A percentile compares a stretch with the other conserved stretches of the same genome.
These are phyloP conservation scores for Rotaria socialis DNA, from an alignment of 2,888 invertebrate species.

Conservation along the genomic window DNA sequence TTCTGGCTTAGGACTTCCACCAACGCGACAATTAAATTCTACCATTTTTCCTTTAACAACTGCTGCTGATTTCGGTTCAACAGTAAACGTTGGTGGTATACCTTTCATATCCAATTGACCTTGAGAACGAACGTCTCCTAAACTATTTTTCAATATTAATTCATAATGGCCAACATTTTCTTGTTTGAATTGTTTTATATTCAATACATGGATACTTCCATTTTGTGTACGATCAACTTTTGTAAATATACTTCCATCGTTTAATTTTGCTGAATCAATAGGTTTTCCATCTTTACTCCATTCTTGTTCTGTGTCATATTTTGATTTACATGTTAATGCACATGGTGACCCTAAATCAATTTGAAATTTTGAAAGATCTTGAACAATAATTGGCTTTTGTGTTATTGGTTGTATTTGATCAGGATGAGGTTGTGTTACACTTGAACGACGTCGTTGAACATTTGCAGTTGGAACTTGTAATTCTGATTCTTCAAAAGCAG, in stretches of 20 bases:
- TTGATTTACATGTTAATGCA: constrained; percentile 30
- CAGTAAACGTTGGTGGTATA: constrained; percentile 17
- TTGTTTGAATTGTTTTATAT: constrained; percentile 32
- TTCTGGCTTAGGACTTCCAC: constrained; percentile 35
- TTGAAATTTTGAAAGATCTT: not conserved
- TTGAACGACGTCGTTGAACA: constrained; percentile 12
- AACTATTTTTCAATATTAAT: not conserved
- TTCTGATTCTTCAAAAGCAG: constrained; percentile 28
- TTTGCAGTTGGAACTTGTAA: not conserved
- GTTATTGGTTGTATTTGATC: not conserved
- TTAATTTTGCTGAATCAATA: not conserved
- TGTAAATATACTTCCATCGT: not conserved
- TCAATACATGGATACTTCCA: not conserved
- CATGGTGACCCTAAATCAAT: not conserved
- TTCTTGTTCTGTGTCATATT: not conserved
- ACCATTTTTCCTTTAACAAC: constrained; percentile 8
- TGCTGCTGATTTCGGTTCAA: constrained; percentile 15
- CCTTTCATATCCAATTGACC: not conserved
- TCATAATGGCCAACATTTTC: not conserved
- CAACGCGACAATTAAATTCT: constrained; percentile 1
- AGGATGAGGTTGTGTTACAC: not conserved
- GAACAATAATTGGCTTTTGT: constrained; percentile 7
- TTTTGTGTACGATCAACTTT: not conserved
- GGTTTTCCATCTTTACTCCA: constrained; percentile 20
- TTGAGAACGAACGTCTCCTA: not conserved